Evolutionary conservation across 1,140 invertebrate genomes (phyloP), one percentile per base, ranked within the genome.

Genomic region (Armadillidium nasatum): DNA sequence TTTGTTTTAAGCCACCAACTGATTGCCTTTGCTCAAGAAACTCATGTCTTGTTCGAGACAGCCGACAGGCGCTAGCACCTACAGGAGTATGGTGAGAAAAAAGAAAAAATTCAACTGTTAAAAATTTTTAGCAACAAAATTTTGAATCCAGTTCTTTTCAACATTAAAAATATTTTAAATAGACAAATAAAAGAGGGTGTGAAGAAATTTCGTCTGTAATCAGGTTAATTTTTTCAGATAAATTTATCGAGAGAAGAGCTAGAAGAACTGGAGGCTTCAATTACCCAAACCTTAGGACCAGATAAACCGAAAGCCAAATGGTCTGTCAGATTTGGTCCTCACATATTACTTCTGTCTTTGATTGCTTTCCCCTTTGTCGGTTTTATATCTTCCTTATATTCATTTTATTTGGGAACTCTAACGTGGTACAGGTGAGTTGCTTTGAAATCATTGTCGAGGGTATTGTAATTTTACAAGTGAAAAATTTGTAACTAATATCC

Each of bases 381-480:
- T 43, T 76, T 89, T 22, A 84, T 90, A 70, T 90, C 91, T 21
- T 84, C 88, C 15, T 83, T 87, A 45, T 90, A 91, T 81, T 89
- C 90, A 6, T 92, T 93, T 83, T 92, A 92, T 81, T 88, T 91
- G 78, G 91, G 91, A 45, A 91, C 90, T 0, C 84, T 91, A 79
- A 91, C 90, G 54, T 92, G 91, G 91, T 92, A 92, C 82, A 92
- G 92, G 82, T 87, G 91, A 76, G 90, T 71, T 22, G 10, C 9
- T 11, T 15, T 22, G 13, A 22, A 15, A 15, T 71, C 11, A 23
- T 15, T 71, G 69, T 71, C 3, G 10, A 19, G 10, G 22, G 21
- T 19, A 71, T 1, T 21, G 15, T 66, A 4, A 66, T 66, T 66
- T 3, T 66, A 66, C 21, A n/a, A 0, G 7, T 33, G 6, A 3